phyloP scores from a whole-genome alignment of 1,140 invertebrate genomes.

The Harpegnathos saltator region DNA sequence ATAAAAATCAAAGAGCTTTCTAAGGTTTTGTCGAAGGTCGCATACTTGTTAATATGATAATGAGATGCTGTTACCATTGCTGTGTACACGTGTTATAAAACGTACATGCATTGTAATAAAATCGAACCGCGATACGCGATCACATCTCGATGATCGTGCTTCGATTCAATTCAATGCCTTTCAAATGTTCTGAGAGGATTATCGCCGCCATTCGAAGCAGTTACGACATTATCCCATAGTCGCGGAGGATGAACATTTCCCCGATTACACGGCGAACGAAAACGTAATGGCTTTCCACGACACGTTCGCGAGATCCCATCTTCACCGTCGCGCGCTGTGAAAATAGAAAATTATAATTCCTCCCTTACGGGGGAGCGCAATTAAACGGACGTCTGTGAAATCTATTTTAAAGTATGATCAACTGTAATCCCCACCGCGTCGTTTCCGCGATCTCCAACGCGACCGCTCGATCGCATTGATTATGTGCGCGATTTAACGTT shows the following conservation, averaged over 20 bases:
- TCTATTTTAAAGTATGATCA: slow-evolving; percentile 4
- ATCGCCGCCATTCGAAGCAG: slow-evolving; percentile 16
- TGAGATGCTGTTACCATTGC: not conserved
- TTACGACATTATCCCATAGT: slow-evolving; percentile 12
- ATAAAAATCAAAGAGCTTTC: not conserved
- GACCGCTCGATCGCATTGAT: not conserved
- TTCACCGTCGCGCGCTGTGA: not conserved
- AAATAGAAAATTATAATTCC: slow-evolving; percentile 53
- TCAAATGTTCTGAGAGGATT: slow-evolving; percentile 36
- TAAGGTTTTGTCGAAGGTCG: not conserved
- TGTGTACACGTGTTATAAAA: slow-evolving; percentile 48
- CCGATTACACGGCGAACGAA: slow-evolving; percentile 36
- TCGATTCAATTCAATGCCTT: slow-evolving; percentile 48
- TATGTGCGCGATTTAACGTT: not conserved
- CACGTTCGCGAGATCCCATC: slow-evolving; percentile 51
- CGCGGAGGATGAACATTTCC: slow-evolving; percentile 41
- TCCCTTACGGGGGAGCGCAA: not conserved
- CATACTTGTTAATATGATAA: not conserved
- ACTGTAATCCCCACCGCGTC: not conserved
- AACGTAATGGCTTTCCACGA: slow-evolving; percentile 58
- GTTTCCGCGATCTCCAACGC: not conserved
- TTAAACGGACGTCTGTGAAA: slow-evolving; percentile 31
- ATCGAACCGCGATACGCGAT: slow-evolving; percentile 49
- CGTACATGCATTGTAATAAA: slow-evolving; percentile 34
- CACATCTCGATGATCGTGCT: not conserved